These are phyloP conservation scores for Sebastes taczanowskii DNA, from an alignment of 2,797 vertebrate genomes.

Conservation along the genomic window DNA sequence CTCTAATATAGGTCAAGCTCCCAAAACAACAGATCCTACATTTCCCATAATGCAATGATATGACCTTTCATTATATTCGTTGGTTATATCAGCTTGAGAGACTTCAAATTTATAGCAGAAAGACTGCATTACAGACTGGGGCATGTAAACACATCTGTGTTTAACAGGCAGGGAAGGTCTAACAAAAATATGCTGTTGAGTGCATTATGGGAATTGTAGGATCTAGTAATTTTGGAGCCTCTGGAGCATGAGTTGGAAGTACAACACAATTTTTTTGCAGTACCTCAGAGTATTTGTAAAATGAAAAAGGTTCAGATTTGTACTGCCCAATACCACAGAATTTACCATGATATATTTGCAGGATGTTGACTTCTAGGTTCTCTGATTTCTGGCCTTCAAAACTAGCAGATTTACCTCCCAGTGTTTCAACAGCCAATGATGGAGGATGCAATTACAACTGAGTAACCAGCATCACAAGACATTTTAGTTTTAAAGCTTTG, in stretches of 20 bases:
- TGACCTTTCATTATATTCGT: not conserved
- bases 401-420: not conserved
- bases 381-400: not conserved
- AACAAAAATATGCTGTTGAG: not conserved
- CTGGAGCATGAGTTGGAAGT: too few species aligned
- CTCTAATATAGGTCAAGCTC: not conserved
- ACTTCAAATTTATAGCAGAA: not conserved
- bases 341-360: not conserved
- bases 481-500: not conserved
- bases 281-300: not conserved
- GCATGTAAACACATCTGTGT: not conserved
- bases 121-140: not conserved
- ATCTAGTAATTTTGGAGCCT: not conserved
- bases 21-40: not conserved
- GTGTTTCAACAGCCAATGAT: not conserved
- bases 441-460: not conserved
- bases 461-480: not conserved
- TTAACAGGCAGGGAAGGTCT: not conserved
- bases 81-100: not conserved
- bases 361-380: not conserved
- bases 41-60: not conserved
- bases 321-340: not conserved
- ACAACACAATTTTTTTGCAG: too few species aligned
- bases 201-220: not conserved
- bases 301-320: not conserved